phyloP scores from a whole-genome alignment of 64 coral and sea anemone genomes.

The Actinia equina region DNA sequence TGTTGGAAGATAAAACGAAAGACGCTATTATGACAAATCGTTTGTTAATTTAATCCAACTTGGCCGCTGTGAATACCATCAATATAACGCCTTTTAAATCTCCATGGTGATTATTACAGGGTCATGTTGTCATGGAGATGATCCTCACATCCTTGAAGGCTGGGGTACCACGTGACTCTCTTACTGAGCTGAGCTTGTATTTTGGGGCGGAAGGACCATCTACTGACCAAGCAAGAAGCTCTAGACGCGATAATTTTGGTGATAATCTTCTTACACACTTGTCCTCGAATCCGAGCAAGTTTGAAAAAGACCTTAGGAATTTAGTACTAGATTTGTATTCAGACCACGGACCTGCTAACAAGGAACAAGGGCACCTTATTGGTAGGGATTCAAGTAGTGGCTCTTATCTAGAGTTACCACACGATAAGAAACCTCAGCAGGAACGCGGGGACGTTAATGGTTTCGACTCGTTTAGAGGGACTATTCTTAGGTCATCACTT shows the following conservation, averaged over 20 bases:
- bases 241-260: background rate
- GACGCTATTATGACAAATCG: too few species aligned
- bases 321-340: conserved; percentile 48
- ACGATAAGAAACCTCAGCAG: background rate
- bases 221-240: conserved; percentile 10
- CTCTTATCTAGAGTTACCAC: background rate
- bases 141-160: conserved; percentile 11
- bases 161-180: conserved; percentile 12
- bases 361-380: background rate
- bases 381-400: background rate
- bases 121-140: conserved; percentile 50
- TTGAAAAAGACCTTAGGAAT: conserved; percentile 38
- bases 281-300: conserved; percentile 36
- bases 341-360: conserved; percentile 17
- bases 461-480: background rate
- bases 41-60: too few species aligned
- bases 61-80: too few species aligned
- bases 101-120: background rate
- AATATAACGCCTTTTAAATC: too few species aligned
- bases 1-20: too few species aligned
- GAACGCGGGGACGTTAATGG: background rate
- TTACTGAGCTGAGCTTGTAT: background rate
- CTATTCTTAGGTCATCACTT: background rate
- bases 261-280: conserved; percentile 39
- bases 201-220: background rate